Conservation (phyloP, 37 sponge, comb jelly and placozoan genomes). For the Mnemiopsis leidyi region DNA sequence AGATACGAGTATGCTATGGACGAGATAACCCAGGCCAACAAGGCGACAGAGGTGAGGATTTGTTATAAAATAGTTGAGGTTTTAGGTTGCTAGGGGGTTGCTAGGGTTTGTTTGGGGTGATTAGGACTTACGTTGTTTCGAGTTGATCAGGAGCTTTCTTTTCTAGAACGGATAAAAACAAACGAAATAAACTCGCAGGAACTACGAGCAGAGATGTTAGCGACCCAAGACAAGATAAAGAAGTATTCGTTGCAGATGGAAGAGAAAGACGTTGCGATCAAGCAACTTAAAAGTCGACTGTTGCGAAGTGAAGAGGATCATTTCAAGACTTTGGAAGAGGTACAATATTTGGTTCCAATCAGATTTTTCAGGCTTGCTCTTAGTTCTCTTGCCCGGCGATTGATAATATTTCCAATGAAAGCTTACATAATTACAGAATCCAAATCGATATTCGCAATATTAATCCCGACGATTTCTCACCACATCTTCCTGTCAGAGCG, state of each 20-base stretch:
- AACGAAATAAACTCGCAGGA: conserved; percentile 8
- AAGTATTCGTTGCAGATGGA: conserved; percentile 61
- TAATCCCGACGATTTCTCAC: too few species aligned
- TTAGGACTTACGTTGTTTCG: too few species aligned
- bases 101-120: too few species aligned
- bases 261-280: conserved; percentile 48
- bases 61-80: too few species aligned
- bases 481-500: not conserved
- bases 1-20: conserved; percentile 65
- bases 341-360: not conserved
- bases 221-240: conserved; percentile 58
- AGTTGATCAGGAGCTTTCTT: not conserved
- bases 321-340: conserved; percentile 65
- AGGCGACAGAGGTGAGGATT: conserved; percentile 41
- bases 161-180: too few species aligned
- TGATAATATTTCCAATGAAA: too few species aligned
- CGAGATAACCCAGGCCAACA: conserved; percentile 57
- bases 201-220: conserved; percentile 40
- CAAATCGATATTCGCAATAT: too few species aligned
- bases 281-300: conserved; percentile 48
- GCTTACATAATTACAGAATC: too few species aligned
- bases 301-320: conserved; percentile 57
- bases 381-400: too few species aligned
- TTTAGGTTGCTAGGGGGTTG: too few species aligned
- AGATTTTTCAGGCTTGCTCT: too few species aligned